A percentile compares a stretch with the other conserved stretches of the same genome.
Evolutionary conservation across 2,888 invertebrate species (phyloP).

Genomic region (Cataglyphis rosenhaueri): DNA sequence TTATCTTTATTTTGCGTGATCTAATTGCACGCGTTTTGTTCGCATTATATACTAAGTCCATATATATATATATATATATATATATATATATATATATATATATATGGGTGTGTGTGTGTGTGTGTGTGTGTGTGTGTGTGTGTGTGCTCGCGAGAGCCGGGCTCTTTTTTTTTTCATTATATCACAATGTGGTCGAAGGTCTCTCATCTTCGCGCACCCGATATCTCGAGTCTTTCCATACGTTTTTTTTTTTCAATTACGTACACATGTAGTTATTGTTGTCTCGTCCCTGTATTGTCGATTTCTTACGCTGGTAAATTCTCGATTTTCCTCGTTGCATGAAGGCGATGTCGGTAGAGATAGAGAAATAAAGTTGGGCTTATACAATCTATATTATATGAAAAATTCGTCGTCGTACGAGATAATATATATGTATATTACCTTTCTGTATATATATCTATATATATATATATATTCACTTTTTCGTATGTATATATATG

Average conservation of each 20-base stretch:
- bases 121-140: not conserved
- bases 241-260: constrained; percentile 67
- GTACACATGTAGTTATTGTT: constrained; percentile 84
- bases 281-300: constrained; percentile 86
- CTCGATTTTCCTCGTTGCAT: constrained; percentile 81
- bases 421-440: constrained; percentile 69
- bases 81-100: too few species aligned
- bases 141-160: constrained; percentile 54
- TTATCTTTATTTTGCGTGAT: constrained; percentile 8
- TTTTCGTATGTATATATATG: constrained; percentile 53
- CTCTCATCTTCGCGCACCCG: constrained; percentile 53
- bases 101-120: not conserved
- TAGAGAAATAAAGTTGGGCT: constrained; percentile 82
- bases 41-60: not conserved
- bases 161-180: constrained; percentile 72
- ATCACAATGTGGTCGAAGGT: constrained; percentile 82
- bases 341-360: constrained; percentile 85
- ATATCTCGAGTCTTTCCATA: constrained; percentile 51
- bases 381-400: constrained; percentile 64
- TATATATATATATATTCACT: constrained; percentile 41
- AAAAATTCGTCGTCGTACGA: constrained; percentile 62
- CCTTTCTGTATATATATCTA: constrained; percentile 43
- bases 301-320: constrained; percentile 79
- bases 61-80: not conserved
- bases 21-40: not conserved